A percentile compares a stretch with the other conserved stretches of the same genome.
These are phyloP conservation scores for Leptinotarsa texana DNA, from an alignment of 1,140 invertebrate genomes.

Conservation along the genomic window DNA sequence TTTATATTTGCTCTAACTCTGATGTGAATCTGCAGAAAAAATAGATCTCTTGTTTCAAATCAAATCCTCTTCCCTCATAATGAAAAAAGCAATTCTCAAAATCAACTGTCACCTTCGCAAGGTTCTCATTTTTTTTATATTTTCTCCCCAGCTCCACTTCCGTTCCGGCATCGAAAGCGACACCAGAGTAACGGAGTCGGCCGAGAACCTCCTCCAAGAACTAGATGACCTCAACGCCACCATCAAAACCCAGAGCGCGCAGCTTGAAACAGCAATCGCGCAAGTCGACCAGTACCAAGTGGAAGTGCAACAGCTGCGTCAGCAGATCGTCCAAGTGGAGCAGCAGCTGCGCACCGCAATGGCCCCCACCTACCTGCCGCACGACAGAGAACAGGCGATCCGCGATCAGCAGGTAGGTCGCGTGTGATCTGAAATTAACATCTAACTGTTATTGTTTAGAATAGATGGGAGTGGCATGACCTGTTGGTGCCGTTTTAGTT, in stretches of 20 bases:
- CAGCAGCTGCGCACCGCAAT: slow-evolving; percentile 80
- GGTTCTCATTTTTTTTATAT: too few relatives aligned
- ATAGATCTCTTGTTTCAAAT: too few relatives aligned
- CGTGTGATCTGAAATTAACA: slow-evolving; percentile 24
- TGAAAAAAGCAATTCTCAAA: too few relatives aligned
- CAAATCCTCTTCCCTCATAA: too few relatives aligned
- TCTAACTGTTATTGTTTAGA: slow-evolving; percentile 33
- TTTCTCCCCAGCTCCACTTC: slow-evolving; percentile 75
- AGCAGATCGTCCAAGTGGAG: slow-evolving; percentile 82
- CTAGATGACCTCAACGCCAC: slow-evolving; percentile 68
- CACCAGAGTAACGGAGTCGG: slow-evolving; percentile 72
- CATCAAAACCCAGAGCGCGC: slow-evolving; percentile 71
- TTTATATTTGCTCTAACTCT: too few relatives aligned
- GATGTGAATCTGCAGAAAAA: too few relatives aligned
- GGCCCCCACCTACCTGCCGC: slow-evolving; percentile 79
- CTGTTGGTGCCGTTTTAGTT: slow-evolving; percentile 29
- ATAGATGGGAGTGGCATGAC: slow-evolving; percentile 44
- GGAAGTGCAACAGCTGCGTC: slow-evolving; percentile 82
- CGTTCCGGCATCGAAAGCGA: slow-evolving; percentile 80
- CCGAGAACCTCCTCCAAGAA: slow-evolving; percentile 69
- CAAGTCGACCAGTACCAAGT: slow-evolving; percentile 88
- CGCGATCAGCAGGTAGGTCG: slow-evolving; percentile 88
- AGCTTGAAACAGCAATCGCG: slow-evolving; percentile 76
- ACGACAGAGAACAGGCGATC: slow-evolving; percentile 81
- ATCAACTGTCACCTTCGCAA: too few relatives aligned